phyloP scores from a whole-genome alignment of 92 coral and sea anemone genomes.

The Zoanthus solanderi region DNA sequence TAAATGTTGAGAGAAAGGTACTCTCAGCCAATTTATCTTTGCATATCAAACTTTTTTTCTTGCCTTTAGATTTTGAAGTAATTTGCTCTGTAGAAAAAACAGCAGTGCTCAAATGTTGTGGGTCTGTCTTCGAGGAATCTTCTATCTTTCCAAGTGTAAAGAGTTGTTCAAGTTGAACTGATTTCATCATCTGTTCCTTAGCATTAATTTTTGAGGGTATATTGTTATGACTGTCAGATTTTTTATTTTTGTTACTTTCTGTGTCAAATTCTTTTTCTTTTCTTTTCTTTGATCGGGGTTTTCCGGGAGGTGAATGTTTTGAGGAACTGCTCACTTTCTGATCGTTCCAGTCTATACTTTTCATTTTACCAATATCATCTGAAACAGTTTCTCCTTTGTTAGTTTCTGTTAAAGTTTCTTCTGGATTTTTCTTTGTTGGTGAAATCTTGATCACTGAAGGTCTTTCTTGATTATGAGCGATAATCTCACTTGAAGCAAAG shows the following conservation, averaged over 20 bases:
- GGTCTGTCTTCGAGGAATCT: not conserved
- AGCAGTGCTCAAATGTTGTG: not conserved
- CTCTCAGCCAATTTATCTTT: not conserved
- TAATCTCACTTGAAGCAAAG: slow-evolving; percentile 33
- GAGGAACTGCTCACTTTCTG: not conserved
- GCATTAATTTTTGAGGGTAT: not conserved
- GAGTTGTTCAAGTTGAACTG: slow-evolving; percentile 2
- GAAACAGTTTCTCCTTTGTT: not conserved
- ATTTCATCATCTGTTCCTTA: not conserved
- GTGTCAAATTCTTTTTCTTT: slow-evolving; percentile 23
- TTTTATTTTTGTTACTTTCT: slow-evolving; percentile 1
- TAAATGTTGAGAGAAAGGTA: not conserved
- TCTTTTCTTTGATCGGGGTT: slow-evolving; percentile 42
- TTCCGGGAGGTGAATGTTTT: not conserved
- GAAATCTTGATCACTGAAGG: slow-evolving; percentile 47
- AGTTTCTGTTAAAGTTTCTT: not conserved
- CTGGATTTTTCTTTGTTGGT: slow-evolving; percentile 35
- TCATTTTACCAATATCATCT: slow-evolving; percentile 2
- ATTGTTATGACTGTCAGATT: not conserved
- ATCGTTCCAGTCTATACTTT: not conserved
- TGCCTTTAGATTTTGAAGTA: slow-evolving; percentile 18
- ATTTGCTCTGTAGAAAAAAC: not conserved
- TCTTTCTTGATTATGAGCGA: slow-evolving; percentile 46
- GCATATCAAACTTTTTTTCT: not conserved
- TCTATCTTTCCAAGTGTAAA: not conserved